Conservation (phyloP, 1,140 invertebrate species). For the Protaetia brevitarsis region DNA sequence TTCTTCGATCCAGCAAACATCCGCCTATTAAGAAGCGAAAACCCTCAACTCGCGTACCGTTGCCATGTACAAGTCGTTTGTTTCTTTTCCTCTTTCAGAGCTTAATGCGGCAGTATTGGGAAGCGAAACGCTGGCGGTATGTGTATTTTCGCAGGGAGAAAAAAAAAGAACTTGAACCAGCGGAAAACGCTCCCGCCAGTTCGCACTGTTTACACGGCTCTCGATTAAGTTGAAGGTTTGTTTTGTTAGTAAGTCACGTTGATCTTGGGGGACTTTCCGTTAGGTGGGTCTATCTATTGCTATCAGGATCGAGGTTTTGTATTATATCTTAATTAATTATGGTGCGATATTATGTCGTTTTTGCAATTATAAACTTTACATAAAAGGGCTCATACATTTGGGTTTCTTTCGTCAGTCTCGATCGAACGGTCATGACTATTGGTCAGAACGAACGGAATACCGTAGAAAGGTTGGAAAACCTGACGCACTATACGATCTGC, state of each 20-base stretch:
- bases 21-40: slow-evolving; percentile 19
- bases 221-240: slow-evolving; percentile 31
- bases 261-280: slow-evolving; percentile 23
- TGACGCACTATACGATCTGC: too few relatives aligned
- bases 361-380: too few relatives aligned
- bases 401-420: too few relatives aligned
- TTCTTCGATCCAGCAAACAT: slow-evolving; percentile 11
- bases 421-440: too few relatives aligned
- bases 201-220: slow-evolving; percentile 30
- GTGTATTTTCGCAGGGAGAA: not conserved
- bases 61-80: not conserved
- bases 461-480: too few relatives aligned
- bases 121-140: slow-evolving; percentile 3
- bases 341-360: too few relatives aligned
- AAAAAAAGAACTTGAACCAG: slow-evolving; percentile 19
- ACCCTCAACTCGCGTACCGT: not conserved
- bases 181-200: slow-evolving; percentile 22
- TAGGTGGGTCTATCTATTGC: not conserved
- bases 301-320: not conserved
- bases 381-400: not conserved
- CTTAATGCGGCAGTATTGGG: slow-evolving; percentile 1
- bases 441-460: too few relatives aligned
- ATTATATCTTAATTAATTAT: slow-evolving; percentile 15
- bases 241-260: slow-evolving; percentile 29
- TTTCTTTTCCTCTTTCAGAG: slow-evolving; percentile 8